These are phyloP conservation scores for Drosophila hamatofila DNA, from an alignment of 2,888 invertebrate species.

Conservation along the genomic window DNA sequence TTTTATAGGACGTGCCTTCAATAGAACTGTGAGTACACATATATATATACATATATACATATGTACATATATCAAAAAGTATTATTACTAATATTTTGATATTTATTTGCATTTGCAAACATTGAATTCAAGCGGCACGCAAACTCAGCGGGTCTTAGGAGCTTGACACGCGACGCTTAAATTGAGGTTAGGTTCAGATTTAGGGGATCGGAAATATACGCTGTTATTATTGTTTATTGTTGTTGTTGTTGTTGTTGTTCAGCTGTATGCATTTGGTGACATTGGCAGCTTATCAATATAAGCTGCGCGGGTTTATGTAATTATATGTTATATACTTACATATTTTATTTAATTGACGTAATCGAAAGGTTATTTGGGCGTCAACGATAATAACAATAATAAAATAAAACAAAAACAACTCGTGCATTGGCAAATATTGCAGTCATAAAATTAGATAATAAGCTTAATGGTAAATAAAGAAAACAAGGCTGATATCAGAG, in stretches of 20 bases:
- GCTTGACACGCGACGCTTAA: slow-evolving; percentile 1
- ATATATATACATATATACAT: too few species aligned
- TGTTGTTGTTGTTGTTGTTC: slow-evolving; percentile 16
- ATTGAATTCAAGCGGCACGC: slow-evolving; percentile 26
- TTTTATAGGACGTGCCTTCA: slow-evolving; percentile 54
- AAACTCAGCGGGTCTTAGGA: slow-evolving; percentile 19
- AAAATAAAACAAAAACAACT: slow-evolving; percentile 17
- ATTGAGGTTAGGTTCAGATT: slow-evolving; percentile 30
- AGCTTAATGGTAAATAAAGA: slow-evolving; percentile 1
- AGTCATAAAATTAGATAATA: slow-evolving; percentile 21
- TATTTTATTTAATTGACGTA: slow-evolving; percentile 71
- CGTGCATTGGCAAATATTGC: slow-evolving; percentile 13
- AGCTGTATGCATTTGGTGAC: slow-evolving; percentile 57
- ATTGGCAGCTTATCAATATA: slow-evolving; percentile 52
- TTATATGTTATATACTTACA: slow-evolving; percentile 48
- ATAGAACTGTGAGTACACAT: slow-evolving; percentile 13
- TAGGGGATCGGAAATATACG: slow-evolving; percentile 29
- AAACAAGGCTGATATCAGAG: background rate
- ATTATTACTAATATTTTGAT: slow-evolving; percentile 49
- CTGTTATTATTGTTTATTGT: slow-evolving; percentile 27
- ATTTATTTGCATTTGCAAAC: slow-evolving; percentile 35
- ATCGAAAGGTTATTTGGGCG: slow-evolving; percentile 73
- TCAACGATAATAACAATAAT: slow-evolving; percentile 32
- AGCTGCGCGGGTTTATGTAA: slow-evolving; percentile 56
- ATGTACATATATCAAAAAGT: slow-evolving; percentile 35